Evolutionary conservation across 2,113 vertebrate genomes (phyloP), one percentile per base, ranked within the genome.

Genomic region (Eretmochelys imbricata): DNA sequence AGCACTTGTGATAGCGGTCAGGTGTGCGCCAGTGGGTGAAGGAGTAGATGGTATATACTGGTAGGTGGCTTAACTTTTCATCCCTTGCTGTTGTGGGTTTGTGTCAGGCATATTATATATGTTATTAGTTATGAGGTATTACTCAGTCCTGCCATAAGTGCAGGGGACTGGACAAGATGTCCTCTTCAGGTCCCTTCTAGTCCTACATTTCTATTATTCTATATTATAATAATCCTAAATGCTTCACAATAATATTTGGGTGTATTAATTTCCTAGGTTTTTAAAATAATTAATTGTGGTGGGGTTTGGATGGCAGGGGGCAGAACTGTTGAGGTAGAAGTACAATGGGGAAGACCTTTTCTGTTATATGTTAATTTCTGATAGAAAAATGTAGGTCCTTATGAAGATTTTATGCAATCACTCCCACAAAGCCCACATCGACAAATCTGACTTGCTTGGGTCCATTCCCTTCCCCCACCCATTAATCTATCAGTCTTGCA

Each of bases 11-110:
- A 69, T 69, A 4, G 8, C 2, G 19, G 8, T 24, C 50, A 29
- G 65, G 24, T 6, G 0, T 42, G 49, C 20, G 2, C 3, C 29
- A 51, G 2, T 17, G 55, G 35, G 22, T 55, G 49, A 4, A 0
- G 0, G 65, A 87, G 16, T 3, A 50, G 25, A 27, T 4, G 0
- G 0, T 22, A 6, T 2, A 0, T 62, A 6, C 62, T 54, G 75
- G 27, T 76, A 25, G 10, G 7, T 51, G 13, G 1, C 17, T 46
- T 8, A 57, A n/a, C 19, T 88, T 84, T 24, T 22, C 31, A 25
- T 17, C 49, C 38, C 19, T 59, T 48, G 7, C 62, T 9, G 35
- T n/a, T 35, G 62, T 69, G 24, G 19, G n/a, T 48, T 38, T 78
- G 80, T 62, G 75, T 46, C 91, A 53, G 35, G 16, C 38, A n/a